These are phyloP conservation scores for Pseudocheirus occidentalis DNA, from an alignment of 2,797 vertebrate genomes.

Conservation along the genomic window DNA sequence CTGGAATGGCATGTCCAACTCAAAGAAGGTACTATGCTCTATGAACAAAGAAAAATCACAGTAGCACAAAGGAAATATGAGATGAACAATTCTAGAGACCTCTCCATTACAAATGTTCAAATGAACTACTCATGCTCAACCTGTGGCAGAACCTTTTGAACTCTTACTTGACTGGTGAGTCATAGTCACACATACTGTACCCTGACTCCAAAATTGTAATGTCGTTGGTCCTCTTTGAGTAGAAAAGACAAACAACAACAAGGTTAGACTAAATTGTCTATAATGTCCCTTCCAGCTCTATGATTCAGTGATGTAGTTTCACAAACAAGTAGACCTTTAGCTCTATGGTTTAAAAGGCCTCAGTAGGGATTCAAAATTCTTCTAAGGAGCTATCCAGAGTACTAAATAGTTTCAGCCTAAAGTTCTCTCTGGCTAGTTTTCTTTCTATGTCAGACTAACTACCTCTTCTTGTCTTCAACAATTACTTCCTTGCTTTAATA, in stretches of 20 bases:
- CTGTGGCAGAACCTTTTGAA: background rate
- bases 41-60: background rate
- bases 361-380: conserved; percentile 7
- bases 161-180: background rate
- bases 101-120: background rate
- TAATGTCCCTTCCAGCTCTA: background rate
- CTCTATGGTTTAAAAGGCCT: background rate
- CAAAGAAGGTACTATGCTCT: background rate
- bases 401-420: conserved; percentile 26
- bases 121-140: background rate
- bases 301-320: background rate
- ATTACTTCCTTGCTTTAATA: background rate
- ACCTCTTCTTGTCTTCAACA: conserved; percentile 3
- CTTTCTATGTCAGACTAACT: background rate
- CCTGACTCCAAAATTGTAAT: background rate
- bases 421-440: background rate
- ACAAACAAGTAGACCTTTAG: conserved; percentile 2
- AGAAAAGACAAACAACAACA: background rate
- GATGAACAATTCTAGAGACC: background rate
- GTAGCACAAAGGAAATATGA: background rate
- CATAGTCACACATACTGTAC: background rate
- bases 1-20: background rate
- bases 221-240: background rate
- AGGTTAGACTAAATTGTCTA: background rate
- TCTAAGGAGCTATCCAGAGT: conserved; percentile 61